Base-by-base conservation (phyloP, 2,113 vertebrate species). In the Corvus cornix region DNA sequence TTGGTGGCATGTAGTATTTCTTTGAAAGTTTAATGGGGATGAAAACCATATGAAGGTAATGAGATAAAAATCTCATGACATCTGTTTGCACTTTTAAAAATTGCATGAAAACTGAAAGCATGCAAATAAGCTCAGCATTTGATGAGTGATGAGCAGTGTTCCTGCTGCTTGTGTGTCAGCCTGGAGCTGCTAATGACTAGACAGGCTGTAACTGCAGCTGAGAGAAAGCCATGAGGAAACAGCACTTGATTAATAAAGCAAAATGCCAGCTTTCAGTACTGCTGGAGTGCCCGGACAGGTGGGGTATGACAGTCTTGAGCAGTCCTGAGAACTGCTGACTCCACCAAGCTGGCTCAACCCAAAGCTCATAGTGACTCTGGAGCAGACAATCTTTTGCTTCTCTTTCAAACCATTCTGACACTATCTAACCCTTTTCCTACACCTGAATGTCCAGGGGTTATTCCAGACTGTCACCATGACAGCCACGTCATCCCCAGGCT, bases 11-110 rank as follows among this genome's bases (percentile, higher is more conserved):
- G 28, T 52, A 69, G 27, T 48, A 66, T 82, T 81, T 81, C 37
- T 84, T 84, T 66, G 41, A 30, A 89, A 70, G 31, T 86, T 90
- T 92, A 76, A 86, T 76, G 48, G 20, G 63, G 46, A 73, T 87
- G 78, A 87, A 90, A 90, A 62, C 7, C 63, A 48, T 49, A 73
- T 0, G 2, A 87, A 95, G 68, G 64, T 78, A 93, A 79, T 41
- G 69, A 88, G 81, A 92, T 64, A 93, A 94, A 90, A 87, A 75
- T 75, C 72, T 66, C 39, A 16, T 63, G 52, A 64, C 90, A 88
- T 91, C 80, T 96, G 80, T 96, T 97, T 96, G 51, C 68, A 79
- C 51, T 97, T 95, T 35, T 41, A 82, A 96, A 94, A 87, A 82
- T 16, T 80, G 31, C 68, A 67, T 49, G 39, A 62, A 92, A 96